Evolutionary conservation across 2,888 invertebrate genomes (phyloP).

Genomic region (Druceiella hillmani): DNA sequence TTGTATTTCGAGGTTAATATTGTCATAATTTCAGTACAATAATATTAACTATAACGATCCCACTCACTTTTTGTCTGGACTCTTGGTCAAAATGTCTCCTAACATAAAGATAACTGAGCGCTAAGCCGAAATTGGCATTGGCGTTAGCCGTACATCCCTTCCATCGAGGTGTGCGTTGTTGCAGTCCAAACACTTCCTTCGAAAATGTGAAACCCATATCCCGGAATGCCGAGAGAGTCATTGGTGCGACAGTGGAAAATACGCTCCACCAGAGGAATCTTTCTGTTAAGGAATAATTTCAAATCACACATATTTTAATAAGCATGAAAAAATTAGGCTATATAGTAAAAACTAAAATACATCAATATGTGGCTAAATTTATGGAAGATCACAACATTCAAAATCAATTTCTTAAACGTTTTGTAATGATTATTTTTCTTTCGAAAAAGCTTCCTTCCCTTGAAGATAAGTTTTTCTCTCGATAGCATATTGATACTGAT

Average conservation of each 20-base stretch:
- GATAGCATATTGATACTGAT: too few species aligned
- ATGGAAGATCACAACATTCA: too few species aligned
- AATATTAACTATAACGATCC: too few species aligned
- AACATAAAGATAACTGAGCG: slow-evolving; percentile 61
- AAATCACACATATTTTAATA: too few species aligned
- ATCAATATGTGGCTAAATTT: slow-evolving; percentile 13
- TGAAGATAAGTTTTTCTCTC: too few species aligned
- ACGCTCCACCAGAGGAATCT: slow-evolving; percentile 70
- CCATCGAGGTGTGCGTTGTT: slow-evolving; percentile 59
- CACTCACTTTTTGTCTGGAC: slow-evolving; percentile 53
- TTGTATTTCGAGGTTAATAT: too few species aligned
- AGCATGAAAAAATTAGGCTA: slow-evolving; percentile 15
- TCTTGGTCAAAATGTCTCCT: slow-evolving; percentile 53
- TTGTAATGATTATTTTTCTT: too few species aligned
- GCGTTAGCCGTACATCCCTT: slow-evolving; percentile 58
- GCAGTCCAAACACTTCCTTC: slow-evolving; percentile 57
- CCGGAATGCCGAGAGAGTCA: slow-evolving; percentile 53
- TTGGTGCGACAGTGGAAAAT: slow-evolving; percentile 58
- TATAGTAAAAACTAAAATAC: slow-evolving; percentile 15
- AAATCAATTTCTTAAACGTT: too few species aligned
- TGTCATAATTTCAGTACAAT: too few species aligned
- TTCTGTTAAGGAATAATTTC: slow-evolving; percentile 53
- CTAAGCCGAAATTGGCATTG: slow-evolving; percentile 61
- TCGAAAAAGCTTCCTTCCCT: too few species aligned
- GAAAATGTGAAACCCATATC: slow-evolving; percentile 61